phyloP scores from a whole-genome alignment of 2,797 vertebrate genomes.

The Sparidentex hasta region DNA sequence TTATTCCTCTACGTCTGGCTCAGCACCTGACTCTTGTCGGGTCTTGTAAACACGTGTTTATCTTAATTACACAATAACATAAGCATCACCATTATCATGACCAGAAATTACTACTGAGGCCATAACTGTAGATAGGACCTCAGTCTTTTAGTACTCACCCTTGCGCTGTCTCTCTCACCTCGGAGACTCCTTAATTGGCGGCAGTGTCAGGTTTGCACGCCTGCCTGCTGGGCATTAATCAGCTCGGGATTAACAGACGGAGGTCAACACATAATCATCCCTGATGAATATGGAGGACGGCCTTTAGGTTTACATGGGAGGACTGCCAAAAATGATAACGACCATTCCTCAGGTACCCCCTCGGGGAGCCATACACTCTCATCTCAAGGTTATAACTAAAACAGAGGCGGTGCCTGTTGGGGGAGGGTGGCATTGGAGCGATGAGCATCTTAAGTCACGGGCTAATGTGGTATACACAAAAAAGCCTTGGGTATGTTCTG shows the following conservation, averaged over 20 bases:
- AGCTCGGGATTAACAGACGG: conserved; percentile 62
- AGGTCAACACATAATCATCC: conserved; percentile 75
- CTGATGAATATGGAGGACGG: conserved; percentile 80
- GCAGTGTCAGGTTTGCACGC: conserved; percentile 47
- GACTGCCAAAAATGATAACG: conserved; percentile 74
- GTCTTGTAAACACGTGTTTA: background rate
- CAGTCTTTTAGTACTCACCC: background rate
- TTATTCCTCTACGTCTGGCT: no score
- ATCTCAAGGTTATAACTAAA: conserved; percentile 69
- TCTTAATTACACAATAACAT: background rate
- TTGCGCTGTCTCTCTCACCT: conserved; percentile 19
- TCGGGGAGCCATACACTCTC: conserved; percentile 44
- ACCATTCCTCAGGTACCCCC: conserved; percentile 56
- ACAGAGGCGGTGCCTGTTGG: conserved; percentile 26
- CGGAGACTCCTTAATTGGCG: conserved; percentile 55
- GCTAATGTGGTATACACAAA: conserved; percentile 13
- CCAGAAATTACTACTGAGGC: background rate
- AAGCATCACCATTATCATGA: background rate
- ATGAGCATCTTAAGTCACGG: conserved; percentile 16
- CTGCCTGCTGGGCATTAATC: conserved; percentile 60
- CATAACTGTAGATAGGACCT: background rate
- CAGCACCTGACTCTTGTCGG: background rate
- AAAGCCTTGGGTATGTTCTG: conserved; percentile 1
- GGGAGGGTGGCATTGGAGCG: background rate
- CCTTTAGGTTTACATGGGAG: conserved; percentile 70